Evolutionary conservation across 2,113 vertebrate species (phyloP).

Genomic region (Alces alces): DNA sequence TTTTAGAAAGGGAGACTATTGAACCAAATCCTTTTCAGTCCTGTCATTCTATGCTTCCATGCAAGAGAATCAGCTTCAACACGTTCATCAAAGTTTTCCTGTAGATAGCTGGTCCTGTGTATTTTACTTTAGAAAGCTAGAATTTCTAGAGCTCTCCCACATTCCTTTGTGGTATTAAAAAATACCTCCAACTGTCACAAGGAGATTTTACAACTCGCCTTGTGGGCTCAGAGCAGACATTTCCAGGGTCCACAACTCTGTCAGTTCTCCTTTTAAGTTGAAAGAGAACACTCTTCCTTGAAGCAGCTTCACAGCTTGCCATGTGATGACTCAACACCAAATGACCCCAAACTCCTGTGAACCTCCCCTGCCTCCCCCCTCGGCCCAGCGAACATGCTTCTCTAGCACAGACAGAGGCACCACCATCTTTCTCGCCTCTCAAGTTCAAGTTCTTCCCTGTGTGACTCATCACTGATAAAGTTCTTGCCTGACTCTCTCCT

Average conservation of each 20-base stretch:
- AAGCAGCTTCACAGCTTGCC: neutral
- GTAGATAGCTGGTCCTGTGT: neutral
- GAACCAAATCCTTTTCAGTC: neutral
- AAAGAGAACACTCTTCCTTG: neutral
- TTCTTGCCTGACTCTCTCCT: neutral
- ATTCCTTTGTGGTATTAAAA: neutral
- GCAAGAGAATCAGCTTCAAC: neutral
- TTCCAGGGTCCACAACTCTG: neutral
- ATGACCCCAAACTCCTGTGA: neutral
- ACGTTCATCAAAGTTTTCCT: neutral
- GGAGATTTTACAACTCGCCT: neutral
- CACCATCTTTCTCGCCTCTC: neutral
- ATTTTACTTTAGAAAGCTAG: neutral
- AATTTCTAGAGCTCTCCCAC: neutral
- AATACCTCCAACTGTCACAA: neutral
- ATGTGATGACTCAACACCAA: neutral
- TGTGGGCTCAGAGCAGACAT: neutral
- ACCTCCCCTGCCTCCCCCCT: neutral
- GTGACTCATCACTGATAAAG: neutral
- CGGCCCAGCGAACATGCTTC: neutral
- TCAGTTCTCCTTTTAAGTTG: neutral
- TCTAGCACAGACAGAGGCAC: neutral
- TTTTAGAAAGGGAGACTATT: neutral
- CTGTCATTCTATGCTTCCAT: neutral
- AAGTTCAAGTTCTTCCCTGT: neutral